These are phyloP conservation scores for Oopsacas minuta DNA, from an alignment of 37 sponge, comb jelly and placozoan species.

Conservation along the genomic window DNA sequence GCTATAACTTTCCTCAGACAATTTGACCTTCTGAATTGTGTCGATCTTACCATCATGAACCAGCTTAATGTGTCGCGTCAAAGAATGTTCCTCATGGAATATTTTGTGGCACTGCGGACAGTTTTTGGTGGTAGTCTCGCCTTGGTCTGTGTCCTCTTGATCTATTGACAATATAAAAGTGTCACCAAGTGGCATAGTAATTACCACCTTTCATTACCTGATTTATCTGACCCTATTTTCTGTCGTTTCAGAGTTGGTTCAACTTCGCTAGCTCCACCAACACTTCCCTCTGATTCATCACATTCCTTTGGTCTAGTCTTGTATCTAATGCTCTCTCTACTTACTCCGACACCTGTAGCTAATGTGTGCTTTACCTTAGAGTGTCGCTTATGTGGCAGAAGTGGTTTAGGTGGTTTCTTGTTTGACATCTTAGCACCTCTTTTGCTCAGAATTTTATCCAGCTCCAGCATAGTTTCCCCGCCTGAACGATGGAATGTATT, in stretches of 20 bases:
- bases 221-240: not conserved
- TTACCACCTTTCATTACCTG: not conserved
- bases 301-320: not conserved
- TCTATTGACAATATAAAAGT: not conserved
- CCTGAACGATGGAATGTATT: not conserved
- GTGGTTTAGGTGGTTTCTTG: not conserved
- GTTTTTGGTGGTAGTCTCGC: not conserved
- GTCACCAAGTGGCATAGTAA: too few relatives aligned
- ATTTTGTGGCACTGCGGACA: slow-evolving; percentile 17
- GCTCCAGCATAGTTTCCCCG: slow-evolving; percentile 10
- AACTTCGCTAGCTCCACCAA: not conserved
- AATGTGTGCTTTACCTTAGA: not conserved
- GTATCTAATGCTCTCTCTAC: slow-evolving; percentile 16
- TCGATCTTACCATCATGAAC: not conserved
- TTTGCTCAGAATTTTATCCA: not conserved
- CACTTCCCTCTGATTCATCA: slow-evolving; percentile 13
- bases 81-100: not conserved
- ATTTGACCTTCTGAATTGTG: not conserved
- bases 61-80: slow-evolving; percentile 17
- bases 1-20: not conserved
- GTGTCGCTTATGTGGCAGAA: not conserved
- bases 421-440: not conserved
- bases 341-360: not conserved
- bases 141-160: not conserved
- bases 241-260: not conserved